Percentiles rank a stretch among this genome's conserved stretches.
phyloP scores from a whole-genome alignment of 1,140 invertebrate genomes.

The Pentalonia nigronervosa region DNA sequence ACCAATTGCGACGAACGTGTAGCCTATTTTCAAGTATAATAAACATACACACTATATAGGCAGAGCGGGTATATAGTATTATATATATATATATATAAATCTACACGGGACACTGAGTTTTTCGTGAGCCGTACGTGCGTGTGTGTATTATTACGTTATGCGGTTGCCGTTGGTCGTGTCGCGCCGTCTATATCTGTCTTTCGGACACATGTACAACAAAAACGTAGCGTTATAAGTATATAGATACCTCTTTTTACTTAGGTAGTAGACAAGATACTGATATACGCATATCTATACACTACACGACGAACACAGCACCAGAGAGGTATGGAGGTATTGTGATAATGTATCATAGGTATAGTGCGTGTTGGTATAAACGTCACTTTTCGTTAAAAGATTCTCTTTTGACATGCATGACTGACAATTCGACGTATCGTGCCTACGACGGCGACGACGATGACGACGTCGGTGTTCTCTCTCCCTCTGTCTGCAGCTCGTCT shows the following conservation, averaged over 20 bases:
- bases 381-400: conserved; percentile 56
- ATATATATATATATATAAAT: background rate
- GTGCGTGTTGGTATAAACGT: conserved; percentile 43
- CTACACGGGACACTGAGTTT: background rate
- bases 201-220: conserved; percentile 4
- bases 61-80: no score
- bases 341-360: background rate
- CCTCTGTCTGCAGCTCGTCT: background rate
- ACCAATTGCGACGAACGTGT: background rate
- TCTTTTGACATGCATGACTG: conserved; percentile 53
- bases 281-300: background rate
- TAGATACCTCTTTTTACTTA: background rate
- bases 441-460: background rate
- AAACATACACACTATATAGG: background rate
- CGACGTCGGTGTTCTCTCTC: background rate
- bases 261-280: background rate
- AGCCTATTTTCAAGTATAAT: background rate
- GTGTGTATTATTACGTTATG: conserved; percentile 30
- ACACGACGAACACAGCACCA: background rate
- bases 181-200: background rate
- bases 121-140: background rate
- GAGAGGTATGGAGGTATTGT: background rate
- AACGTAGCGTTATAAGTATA: conserved; percentile 1
- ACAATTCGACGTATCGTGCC: conserved; percentile 55
- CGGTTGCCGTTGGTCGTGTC: background rate